These are phyloP conservation scores for Dexiosoma caninum DNA, from an alignment of 2,888 invertebrate genomes.

Conservation along the genomic window DNA sequence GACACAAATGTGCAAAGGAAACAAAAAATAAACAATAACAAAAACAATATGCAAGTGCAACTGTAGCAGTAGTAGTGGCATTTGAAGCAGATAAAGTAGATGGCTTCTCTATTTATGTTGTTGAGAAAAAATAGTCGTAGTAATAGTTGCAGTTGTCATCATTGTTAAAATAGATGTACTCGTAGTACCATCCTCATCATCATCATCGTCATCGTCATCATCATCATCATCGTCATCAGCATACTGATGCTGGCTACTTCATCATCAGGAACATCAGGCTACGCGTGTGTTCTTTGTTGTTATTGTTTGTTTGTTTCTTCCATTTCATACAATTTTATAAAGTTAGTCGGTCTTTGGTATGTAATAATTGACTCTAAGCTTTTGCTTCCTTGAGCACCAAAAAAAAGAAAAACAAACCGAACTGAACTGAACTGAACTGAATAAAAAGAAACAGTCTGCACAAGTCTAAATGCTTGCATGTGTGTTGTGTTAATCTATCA, in stretches of 20 bases:
- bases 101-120: constrained; percentile 20
- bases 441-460: background rate
- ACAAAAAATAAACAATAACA: background rate
- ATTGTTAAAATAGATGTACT: constrained; percentile 47
- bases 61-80: background rate
- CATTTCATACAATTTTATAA: constrained; percentile 4
- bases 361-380: constrained; percentile 40
- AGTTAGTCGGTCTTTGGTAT: constrained; percentile 20
- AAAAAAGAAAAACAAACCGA: background rate
- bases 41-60: constrained; percentile 5
- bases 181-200: constrained; percentile 10
- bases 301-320: background rate
- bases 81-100: background rate
- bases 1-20: constrained; percentile 27
- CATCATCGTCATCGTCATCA: constrained; percentile 2
- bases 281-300: constrained; percentile 4
- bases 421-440: background rate
- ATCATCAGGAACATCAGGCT: constrained; percentile 12
- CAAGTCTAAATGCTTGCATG: background rate
- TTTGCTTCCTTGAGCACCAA: background rate
- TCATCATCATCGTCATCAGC: background rate
- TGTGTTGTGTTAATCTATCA: background rate
- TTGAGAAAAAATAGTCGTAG: constrained; percentile 8
- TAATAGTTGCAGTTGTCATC: constrained; percentile 52
- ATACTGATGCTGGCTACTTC: no score